Base-by-base conservation (phyloP, 1,140 invertebrate genomes). In the Akabosia matsudoensis region DNA sequence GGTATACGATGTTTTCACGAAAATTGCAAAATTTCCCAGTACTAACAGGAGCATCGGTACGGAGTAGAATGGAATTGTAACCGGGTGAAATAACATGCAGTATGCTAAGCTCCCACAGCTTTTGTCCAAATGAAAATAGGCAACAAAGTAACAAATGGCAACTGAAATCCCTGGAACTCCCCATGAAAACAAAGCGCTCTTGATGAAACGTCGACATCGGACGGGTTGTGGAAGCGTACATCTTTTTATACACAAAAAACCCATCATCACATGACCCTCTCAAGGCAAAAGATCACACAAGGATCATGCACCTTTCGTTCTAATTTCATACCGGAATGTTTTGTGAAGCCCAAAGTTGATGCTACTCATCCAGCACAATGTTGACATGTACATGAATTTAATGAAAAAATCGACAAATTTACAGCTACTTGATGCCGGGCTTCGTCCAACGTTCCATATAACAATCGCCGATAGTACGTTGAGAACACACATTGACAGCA, bases 361-460 rank as follows among this genome's bases (percentile, higher is more conserved):
- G 28, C 28, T 30, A 0, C 67, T 77, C 76, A 77, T 77, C 76
- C 76, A 77, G 33, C 76, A 77, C 13, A 77, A 56, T 24, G 76
- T 77, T 4, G 70, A 74, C 71, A 72, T 37, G 61, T 77, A 77
- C 10, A 67, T n/a, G 37, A 77, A 77, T 70, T 77, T 77, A 4
- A 37, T 37, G 7, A 37, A 7, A 45, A 77, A 77, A 31, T 77
- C 76, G 10, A 72, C 34, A 33, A 54, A 13, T 34, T 52, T 14
- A 31, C 76, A 77, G 14, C 71, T 72, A 0, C 1, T 24, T 13
- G 2, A 45, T 10, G 28, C 61, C 24, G 28, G 1, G 1, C 31
- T 2, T 30, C 22, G 7, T 67, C 61, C 61, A 18, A 54, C 67
- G 4, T 64, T 28, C n/a, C 70, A 13, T 33, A 78, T 74, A 24